A percentile compares a stretch with the other conserved stretches of the same genome.
Evolutionary conservation across 2,888 invertebrate species (phyloP).

Genomic region (Cephus nigrinus): DNA sequence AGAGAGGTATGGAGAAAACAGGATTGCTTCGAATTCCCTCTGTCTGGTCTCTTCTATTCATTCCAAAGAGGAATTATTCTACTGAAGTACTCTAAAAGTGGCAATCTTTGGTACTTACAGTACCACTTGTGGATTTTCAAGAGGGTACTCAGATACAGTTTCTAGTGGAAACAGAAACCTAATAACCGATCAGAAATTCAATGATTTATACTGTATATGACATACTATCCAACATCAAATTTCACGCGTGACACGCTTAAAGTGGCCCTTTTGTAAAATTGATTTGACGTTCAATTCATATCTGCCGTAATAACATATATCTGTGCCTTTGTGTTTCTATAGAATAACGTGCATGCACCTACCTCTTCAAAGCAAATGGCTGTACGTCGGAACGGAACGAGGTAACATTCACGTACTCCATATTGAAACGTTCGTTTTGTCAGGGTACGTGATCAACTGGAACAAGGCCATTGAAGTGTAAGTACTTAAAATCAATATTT

Average conservation of each 20-base stretch:
- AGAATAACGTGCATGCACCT: slow-evolving; percentile 96
- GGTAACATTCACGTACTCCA: slow-evolving; percentile 98
- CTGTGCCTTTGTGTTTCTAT: slow-evolving; percentile 44
- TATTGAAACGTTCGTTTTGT: slow-evolving; percentile 94
- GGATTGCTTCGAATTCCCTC: background rate
- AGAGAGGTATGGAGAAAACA: slow-evolving; percentile 78
- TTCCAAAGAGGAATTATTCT: background rate
- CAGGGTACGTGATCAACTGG: slow-evolving; percentile 99
- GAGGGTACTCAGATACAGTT: background rate
- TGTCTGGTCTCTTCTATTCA: background rate
- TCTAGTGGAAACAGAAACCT: background rate
- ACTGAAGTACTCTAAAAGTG: background rate
- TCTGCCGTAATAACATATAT: background rate
- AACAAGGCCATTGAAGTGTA: slow-evolving; percentile 99
- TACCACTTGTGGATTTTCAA: background rate
- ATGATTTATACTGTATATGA: background rate
- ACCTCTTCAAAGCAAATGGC: slow-evolving; percentile 97
- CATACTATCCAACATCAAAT: background rate
- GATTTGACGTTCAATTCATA: background rate
- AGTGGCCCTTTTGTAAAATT: background rate
- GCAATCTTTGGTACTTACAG: background rate
- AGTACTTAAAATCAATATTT: slow-evolving; percentile 68
- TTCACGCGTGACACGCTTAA: background rate
- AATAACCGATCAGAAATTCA: background rate
- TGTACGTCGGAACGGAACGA: slow-evolving; percentile 97